phyloP scores from a whole-genome alignment of 2,797 vertebrate species.

The Sebastes kiyomatsui region DNA sequence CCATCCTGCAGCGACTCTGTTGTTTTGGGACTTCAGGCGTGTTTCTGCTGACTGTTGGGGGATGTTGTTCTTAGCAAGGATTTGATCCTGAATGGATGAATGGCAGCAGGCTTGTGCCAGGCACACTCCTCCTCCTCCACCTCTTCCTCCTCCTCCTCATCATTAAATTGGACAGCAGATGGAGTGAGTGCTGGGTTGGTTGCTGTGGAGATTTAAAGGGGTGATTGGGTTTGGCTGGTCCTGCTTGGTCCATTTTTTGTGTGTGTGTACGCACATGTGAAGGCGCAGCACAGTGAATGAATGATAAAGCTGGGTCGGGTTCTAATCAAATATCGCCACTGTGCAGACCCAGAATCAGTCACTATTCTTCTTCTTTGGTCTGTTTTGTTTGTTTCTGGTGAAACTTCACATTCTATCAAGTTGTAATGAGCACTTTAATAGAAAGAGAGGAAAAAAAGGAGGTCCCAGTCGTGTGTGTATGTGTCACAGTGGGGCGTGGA shows the following conservation, averaged over 20 bases:
- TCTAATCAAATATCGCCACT: not conserved
- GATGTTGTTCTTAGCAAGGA: conserved; percentile 31
- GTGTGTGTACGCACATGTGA: not conserved
- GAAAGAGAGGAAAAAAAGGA: not conserved
- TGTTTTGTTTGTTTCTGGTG: not conserved
- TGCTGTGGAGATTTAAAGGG: conserved; percentile 71
- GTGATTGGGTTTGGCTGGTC: conserved; percentile 58
- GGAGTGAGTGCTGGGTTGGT: conserved; percentile 65
- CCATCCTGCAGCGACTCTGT: not conserved
- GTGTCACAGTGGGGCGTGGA: conserved; percentile 29
- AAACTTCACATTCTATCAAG: not conserved
- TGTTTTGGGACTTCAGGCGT: not conserved
- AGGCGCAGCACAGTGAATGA: not conserved
- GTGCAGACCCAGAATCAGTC: not conserved
- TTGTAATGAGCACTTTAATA: not conserved
- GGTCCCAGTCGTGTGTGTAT: not conserved
- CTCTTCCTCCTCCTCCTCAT: conserved; percentile 41
- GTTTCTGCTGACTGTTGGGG: conserved; percentile 37
- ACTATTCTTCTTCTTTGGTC: not conserved
- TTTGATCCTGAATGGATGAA: conserved; percentile 67
- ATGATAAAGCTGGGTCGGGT: not conserved
- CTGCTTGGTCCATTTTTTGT: not conserved
- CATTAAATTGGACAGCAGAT: conserved; percentile 78
- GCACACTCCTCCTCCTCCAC: conserved; percentile 54
- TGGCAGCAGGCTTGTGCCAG: conserved; percentile 74